Evolutionary conservation across 2,113 vertebrate genomes (phyloP).

Genomic region (Bubo bubo): DNA sequence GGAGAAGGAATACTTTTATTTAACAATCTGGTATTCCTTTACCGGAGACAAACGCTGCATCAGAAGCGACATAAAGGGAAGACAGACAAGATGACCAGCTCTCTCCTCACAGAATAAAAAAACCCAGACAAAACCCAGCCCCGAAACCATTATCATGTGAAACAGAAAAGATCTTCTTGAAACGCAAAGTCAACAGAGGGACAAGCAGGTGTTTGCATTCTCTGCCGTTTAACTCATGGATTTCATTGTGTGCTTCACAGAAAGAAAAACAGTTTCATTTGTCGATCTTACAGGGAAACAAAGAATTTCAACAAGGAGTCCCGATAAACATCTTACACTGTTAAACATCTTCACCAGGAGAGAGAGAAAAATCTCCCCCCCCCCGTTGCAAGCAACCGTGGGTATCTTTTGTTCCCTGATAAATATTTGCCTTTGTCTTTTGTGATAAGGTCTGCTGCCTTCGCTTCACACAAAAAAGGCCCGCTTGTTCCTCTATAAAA

Average conservation of each 20-base stretch:
- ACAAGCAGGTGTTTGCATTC: slow-evolving; percentile 46
- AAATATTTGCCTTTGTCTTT: slow-evolving; percentile 87
- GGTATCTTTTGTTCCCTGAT: slow-evolving; percentile 83
- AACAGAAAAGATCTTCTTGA: background rate
- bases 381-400: slow-evolving; percentile 54
- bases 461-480: slow-evolving; percentile 14
- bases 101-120: background rate
- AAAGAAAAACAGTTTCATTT: slow-evolving; percentile 31
- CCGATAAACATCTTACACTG: slow-evolving; percentile 50
- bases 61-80: background rate
- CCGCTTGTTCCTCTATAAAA: slow-evolving; percentile 54
- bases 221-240: background rate
- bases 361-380: slow-evolving; percentile 73
- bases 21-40: background rate
- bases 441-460: slow-evolving; percentile 69
- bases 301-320: slow-evolving; percentile 13
- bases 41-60: background rate
- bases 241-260: slow-evolving; percentile 3
- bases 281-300: slow-evolving; percentile 2
- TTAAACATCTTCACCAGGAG: slow-evolving; percentile 65
- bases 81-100: background rate
- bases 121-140: background rate
- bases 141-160: background rate
- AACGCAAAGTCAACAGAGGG: background rate
- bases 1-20: background rate